Percentiles rank a stretch among this genome's conserved stretches.
phyloP scores from a whole-genome alignment of 2,797 vertebrate species.

The Halcyon smyrnensis region DNA sequence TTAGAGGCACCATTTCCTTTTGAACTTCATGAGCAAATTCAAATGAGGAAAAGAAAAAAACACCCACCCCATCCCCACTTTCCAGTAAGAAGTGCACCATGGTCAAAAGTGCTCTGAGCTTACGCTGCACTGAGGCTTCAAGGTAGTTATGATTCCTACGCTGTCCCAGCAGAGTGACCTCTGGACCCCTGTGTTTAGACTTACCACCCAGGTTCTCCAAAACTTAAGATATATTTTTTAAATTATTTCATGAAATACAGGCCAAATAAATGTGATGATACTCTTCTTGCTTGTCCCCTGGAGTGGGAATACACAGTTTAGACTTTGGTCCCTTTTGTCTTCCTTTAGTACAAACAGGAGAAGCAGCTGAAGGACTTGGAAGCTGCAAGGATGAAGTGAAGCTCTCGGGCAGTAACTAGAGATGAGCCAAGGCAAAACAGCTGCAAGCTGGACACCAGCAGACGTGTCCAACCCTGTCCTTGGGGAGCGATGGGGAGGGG shows the following conservation, averaged over 20 bases:
- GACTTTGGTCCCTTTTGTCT: not conserved
- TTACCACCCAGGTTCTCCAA: not conserved
- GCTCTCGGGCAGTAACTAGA: not conserved
- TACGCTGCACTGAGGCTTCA: fast-evolving
- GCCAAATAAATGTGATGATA: not conserved
- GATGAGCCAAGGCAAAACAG: constrained; percentile 9
- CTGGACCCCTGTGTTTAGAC: not conserved
- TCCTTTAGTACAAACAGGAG: not conserved
- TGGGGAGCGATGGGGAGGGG: not conserved
- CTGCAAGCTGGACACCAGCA: constrained; percentile 17
- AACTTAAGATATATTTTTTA: not conserved
- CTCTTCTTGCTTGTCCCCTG: not conserved
- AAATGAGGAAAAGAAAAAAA: not conserved
- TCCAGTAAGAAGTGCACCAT: not conserved
- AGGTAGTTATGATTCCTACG: fast-evolving
- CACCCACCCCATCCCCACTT: not conserved
- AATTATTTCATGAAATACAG: not conserved
- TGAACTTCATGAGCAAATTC: not conserved
- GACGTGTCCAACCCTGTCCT: not conserved
- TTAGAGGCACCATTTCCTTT: not conserved
- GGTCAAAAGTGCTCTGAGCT: not conserved
- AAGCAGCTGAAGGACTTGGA: constrained; percentile 46
- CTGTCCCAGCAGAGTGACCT: fast-evolving
- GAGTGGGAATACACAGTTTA: not conserved
- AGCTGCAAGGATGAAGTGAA: not conserved